phyloP scores from a whole-genome alignment of 1,140 invertebrate genomes.

The Luehdorfia chinensis region DNA sequence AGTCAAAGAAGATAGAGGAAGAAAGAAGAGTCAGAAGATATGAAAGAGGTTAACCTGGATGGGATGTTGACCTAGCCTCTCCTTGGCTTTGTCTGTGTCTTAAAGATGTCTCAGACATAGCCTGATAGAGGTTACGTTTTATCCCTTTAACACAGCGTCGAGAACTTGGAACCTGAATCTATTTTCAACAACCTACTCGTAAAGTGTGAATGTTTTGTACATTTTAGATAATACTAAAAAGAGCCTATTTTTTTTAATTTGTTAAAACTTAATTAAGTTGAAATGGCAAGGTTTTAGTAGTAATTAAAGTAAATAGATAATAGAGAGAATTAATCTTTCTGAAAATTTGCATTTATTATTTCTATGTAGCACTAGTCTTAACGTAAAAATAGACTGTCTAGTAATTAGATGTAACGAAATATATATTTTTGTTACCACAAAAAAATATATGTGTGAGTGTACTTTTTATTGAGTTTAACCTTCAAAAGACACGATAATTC shows the following conservation, averaged over 20 bases:
- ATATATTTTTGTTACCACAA: no score
- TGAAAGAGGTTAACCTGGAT: conserved; percentile 1
- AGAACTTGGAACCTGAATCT: neutral
- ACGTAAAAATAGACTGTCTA: no score
- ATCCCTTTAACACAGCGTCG: conserved; percentile 33
- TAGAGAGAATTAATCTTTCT: no score
- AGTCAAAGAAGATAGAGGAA: neutral
- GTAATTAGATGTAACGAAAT: no score
- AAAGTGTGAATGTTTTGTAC: neutral
- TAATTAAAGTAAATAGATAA: no score
- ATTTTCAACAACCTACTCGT: neutral
- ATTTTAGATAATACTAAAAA: neutral
- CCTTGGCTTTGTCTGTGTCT: conserved; percentile 75
- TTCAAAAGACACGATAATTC: no score
- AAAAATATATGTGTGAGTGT: no score
- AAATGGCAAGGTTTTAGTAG: no score
- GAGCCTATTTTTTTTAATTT: no score
- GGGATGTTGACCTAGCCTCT: conserved; percentile 73
- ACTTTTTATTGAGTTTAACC: no score
- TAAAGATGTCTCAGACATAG: conserved; percentile 66
- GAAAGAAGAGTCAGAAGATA: neutral
- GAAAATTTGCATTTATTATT: no score
- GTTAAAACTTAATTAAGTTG: neutral
- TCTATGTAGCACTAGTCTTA: no score
- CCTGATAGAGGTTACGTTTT: conserved; percentile 76